Conservation (phyloP, 2,888 invertebrate species). For the Pollenia labialis region DNA sequence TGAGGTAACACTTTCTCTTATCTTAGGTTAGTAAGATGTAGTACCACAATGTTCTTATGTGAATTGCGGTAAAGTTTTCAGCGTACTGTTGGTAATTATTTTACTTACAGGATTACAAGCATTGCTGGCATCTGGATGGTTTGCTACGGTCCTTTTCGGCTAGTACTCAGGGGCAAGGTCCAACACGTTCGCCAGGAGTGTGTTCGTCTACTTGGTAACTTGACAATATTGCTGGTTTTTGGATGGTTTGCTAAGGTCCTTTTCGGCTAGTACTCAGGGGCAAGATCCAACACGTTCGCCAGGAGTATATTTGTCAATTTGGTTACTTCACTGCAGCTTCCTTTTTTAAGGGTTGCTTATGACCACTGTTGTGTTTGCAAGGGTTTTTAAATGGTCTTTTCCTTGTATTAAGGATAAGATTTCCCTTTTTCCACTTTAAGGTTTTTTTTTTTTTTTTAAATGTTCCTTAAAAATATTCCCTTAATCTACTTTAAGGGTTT, state of each 20-base stretch:
- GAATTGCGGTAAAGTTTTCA: not conserved
- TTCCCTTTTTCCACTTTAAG: not conserved
- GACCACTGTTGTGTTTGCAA: not conserved
- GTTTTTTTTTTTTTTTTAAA: not conserved
- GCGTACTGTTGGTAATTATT: not conserved
- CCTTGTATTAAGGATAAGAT: not conserved
- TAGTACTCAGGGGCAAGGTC: too few relatives aligned
- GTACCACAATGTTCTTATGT: not conserved
- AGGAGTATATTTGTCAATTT: not conserved
- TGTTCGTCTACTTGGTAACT: too few relatives aligned
- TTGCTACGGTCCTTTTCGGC: not conserved
- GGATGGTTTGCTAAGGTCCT: constrained; percentile 13
- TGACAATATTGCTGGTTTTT: too few relatives aligned
- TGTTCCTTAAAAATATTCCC: not conserved
- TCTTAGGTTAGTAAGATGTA: too few relatives aligned
- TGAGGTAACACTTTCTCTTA: constrained; percentile 1
- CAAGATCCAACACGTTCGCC: constrained; percentile 5
- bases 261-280: constrained; percentile 16
- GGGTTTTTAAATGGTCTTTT: not conserved
- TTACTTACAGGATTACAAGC: constrained; percentile 20
- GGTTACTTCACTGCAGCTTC: not conserved
- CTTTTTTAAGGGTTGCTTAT: not conserved
- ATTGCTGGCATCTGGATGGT: constrained; percentile 16
- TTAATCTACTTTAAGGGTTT: not conserved
- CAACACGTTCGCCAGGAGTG: too few relatives aligned